Base-by-base conservation (phyloP, 1,140 invertebrate genomes). In the Dendrolimus kikuchii region DNA sequence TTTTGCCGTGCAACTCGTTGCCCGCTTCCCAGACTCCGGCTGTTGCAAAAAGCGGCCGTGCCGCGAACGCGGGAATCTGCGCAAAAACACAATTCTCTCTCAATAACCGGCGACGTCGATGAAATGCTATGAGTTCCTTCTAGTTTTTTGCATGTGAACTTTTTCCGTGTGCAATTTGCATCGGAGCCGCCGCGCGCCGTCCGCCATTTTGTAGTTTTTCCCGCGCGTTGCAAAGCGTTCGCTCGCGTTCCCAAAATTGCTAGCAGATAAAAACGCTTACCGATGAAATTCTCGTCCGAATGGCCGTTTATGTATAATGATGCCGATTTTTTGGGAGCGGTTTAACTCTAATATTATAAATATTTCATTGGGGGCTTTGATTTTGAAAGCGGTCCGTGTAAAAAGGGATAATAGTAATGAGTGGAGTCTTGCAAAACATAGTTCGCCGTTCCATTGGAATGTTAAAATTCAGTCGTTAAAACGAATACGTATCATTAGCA, bases 41-140 rank as follows among this genome's bases (percentile, higher is more conserved):
- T 53, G 57, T 7, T 53, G 64, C 77, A 81, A 80, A 83, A 83
- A 83, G 62, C 58, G 44, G 65, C 62, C 58, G 57, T 57, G 66
- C 57, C 65, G 65, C 72, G 64, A 68, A 60, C 64, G 53, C 59
- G 66, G 76, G 76, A 80, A 77, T 83, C 66, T 71, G 54, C 46
- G 53, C 71, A 79, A 83, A 83, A 83, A 79, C 76, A 52, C 55
- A 65, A 64, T 36, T 63, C 70, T 60, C 66, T 71, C 74, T 77
- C 74, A 76, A 83, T 83, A 81, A 77, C 74, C 68, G 67, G 65
- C 67, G 70, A 70, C 71, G 68, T 62, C 76, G 76, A 83, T 83
- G 74, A 79, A 82, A 81, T 81, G 81, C 75, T 80, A 79, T 77
- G 77, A 83, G 74, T 79, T 81, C 78, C 71, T 78, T 74, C 64